Conservation (phyloP, 2,888 invertebrate species). For the Idaea dimidiata region DNA sequence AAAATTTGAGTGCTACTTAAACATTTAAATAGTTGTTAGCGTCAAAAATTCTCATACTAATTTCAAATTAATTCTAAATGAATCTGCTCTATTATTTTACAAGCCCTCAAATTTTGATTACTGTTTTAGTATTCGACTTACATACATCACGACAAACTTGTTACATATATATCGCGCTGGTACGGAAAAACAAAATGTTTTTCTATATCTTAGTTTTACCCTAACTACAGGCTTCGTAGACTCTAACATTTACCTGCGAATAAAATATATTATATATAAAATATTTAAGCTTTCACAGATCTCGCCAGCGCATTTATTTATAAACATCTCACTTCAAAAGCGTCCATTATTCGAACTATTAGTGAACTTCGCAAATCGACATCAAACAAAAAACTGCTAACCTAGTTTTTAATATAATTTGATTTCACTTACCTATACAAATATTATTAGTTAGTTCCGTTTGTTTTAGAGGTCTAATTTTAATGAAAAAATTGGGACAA, state of each 20-base stretch:
- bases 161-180: too few species aligned
- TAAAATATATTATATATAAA: slow-evolving; percentile 2
- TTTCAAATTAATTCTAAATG: too few species aligned
- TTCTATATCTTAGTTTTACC: neutral
- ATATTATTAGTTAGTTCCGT: neutral
- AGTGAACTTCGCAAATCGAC: slow-evolving; percentile 35
- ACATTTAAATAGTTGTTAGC: too few species aligned
- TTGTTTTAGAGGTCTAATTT: neutral
- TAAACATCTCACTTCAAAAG: slow-evolving; percentile 30
- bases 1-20: too few species aligned
- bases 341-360: slow-evolving; percentile 34
- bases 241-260: neutral
- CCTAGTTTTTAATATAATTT: slow-evolving; percentile 30
- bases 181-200: neutral
- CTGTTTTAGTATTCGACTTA: too few species aligned
- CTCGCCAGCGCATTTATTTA: slow-evolving; percentile 11
- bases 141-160: too few species aligned
- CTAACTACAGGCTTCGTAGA: neutral
- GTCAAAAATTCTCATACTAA: too few species aligned
- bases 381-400: slow-evolving; percentile 37
- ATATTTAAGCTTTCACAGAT: slow-evolving; percentile 20
- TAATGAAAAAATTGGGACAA: too few species aligned
- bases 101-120: too few species aligned
- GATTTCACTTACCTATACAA: neutral
- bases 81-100: too few species aligned